Percentiles rank a stretch among this genome's conserved stretches.
These are phyloP conservation scores for Pollenia labialis DNA, from an alignment of 2,888 invertebrate species.

Conservation along the genomic window DNA sequence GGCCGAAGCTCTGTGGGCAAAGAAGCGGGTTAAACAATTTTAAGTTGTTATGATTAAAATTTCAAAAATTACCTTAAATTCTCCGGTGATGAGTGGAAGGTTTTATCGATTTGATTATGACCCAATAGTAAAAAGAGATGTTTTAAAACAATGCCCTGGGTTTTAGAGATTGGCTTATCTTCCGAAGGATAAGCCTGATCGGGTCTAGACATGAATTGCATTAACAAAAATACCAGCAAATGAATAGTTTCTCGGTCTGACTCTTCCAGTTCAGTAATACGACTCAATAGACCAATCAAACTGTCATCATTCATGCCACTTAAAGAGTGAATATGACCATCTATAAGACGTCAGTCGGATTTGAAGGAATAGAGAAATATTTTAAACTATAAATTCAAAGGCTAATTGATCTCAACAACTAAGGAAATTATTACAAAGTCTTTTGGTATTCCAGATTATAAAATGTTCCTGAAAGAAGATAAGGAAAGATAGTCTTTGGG, in stretches of 20 bases:
- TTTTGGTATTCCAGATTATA: not conserved
- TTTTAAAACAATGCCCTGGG: conserved; percentile 93
- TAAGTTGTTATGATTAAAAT: not conserved
- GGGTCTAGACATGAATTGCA: conserved; percentile 96
- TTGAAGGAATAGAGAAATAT: not conserved
- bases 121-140: conserved; percentile 97
- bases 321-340: conserved; percentile 93
- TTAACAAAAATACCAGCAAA: conserved; percentile 95
- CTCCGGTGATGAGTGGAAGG: conserved; percentile 95
- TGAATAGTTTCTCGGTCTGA: conserved; percentile 98
- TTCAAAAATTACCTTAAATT: conserved; percentile 88
- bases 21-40: not conserved
- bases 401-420: not conserved
- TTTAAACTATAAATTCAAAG: not conserved
- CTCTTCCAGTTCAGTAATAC: conserved; percentile 96
- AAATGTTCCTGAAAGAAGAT: not conserved
- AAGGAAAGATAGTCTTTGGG: not conserved
- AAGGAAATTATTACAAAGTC: conserved; percentile 43
- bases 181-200: conserved; percentile 94
- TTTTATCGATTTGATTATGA: conserved; percentile 95
- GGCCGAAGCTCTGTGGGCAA: conserved; percentile 90
- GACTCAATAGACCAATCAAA: conserved; percentile 91
- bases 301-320: conserved; percentile 93
- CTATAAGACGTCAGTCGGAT: conserved; percentile 82
- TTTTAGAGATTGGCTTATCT: conserved; percentile 91